Evolutionary conservation across 2,113 vertebrate genomes (phyloP).

Genomic region (Forbesichthys agassizii): DNA sequence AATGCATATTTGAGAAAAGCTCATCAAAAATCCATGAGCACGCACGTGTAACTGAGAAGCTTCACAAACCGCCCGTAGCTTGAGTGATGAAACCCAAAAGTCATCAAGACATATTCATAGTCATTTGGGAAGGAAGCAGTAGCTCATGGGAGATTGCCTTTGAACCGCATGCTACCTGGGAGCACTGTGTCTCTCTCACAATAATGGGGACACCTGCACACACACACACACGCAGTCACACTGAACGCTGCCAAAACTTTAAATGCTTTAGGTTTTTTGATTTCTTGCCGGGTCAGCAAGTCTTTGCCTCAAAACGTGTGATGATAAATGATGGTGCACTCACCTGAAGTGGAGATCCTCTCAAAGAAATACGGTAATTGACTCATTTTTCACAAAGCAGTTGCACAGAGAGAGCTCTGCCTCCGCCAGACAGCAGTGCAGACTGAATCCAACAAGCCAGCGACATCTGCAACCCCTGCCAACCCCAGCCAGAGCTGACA

Average conservation of each 20-base stretch:
- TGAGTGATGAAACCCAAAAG: slow-evolving; percentile 58
- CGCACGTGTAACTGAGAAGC: not conserved
- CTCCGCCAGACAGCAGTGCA: slow-evolving; percentile 36
- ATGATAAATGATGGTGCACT: slow-evolving; percentile 67
- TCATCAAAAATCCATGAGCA: slow-evolving; percentile 9
- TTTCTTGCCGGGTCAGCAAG: slow-evolving; percentile 72
- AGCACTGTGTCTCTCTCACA: slow-evolving; percentile 8
- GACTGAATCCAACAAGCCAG: slow-evolving; percentile 33
- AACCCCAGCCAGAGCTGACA: slow-evolving; percentile 26
- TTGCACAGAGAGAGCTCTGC: slow-evolving; percentile 37
- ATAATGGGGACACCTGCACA: slow-evolving; percentile 6
- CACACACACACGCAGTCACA: slow-evolving; percentile 12
- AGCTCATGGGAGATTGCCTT: slow-evolving; percentile 46
- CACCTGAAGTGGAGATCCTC: slow-evolving; percentile 57
- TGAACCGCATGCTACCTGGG: slow-evolving; percentile 19
- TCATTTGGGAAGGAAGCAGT: not conserved
- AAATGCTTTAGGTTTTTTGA: slow-evolving; percentile 54
- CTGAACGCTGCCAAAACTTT: slow-evolving; percentile 39
- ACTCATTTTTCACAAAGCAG: slow-evolving; percentile 65
- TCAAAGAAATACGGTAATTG: slow-evolving; percentile 62
- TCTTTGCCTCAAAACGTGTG: slow-evolving; percentile 47
- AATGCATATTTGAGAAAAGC: slow-evolving; percentile 7
- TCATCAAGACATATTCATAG: slow-evolving; percentile 49
- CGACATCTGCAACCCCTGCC: slow-evolving; percentile 35
- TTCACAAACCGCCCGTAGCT: not conserved